Base-by-base conservation (phyloP, 2,888 invertebrate species). In the Tanytarsus gracilentus region DNA sequence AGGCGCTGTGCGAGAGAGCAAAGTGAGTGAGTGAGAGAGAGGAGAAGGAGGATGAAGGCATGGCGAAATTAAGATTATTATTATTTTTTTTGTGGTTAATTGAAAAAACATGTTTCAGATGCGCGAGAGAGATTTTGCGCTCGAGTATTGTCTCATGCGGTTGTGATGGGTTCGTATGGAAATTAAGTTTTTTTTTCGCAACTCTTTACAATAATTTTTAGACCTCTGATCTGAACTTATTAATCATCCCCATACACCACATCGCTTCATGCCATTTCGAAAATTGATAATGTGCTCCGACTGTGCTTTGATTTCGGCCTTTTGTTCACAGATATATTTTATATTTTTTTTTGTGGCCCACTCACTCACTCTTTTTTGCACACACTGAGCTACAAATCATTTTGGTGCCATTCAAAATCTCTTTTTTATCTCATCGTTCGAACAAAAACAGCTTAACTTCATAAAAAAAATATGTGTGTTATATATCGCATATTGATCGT, bases 61-160 rank as follows among this genome's bases (percentile, higher is more conserved):
- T 44, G 23, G 44, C 23, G 44, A 44, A 44, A 44, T 44, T 44
- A 44, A 44, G 44, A 44, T 44, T 44, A 18, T 23, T 11, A 18
- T 23, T 23, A 11, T 11, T 18, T 23, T 18, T 44, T 44, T 44
- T 44, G 21, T 52, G 33, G 16, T n/a, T 55, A 55, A 55, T 55
- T 55, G 55, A 33, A 55, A 55, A 55, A 55, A 55, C 55, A 55
- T 55, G 55, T 55, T 55, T 33, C 23, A 18, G 11, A n/a, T 4
- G 4, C 9, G n/a, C 33, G 6, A 33, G 33, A 18, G 44, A 11
- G 44, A 44, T 44, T 18, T n/a, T 44, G 40, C 40, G 18, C 40
- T 40, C n/a, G n/a, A n/a, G n/a, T n/a, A n/a, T n/a, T n/a, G n/a
- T n/a, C n/a, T n/a, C n/a, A n/a, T n/a, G n/a, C n/a, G n/a, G n/a